Base-by-base conservation (phyloP, 2,113 vertebrate genomes). In the Bubo scandiacus region DNA sequence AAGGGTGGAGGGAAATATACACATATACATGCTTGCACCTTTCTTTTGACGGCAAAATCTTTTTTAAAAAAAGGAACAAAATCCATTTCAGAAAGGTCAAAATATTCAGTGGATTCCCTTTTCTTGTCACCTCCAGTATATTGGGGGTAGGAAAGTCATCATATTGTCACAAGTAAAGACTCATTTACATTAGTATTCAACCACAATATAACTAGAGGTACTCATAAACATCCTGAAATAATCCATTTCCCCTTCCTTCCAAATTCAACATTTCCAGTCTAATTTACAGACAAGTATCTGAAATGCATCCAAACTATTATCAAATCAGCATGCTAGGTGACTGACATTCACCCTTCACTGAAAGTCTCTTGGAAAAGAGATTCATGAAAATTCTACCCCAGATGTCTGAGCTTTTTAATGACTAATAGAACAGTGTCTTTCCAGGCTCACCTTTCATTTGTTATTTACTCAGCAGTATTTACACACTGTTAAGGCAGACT, bases 391-490 rank as follows among this genome's bases (percentile, higher is more conserved):
- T 91, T 91, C 82, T 84, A 71, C 30, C n/a, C 47, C 30, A 61
- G 42, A 26, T 57, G 34, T 57, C 90, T 83, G 67, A 73, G 85
- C 14, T 78, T 93, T 92, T 90, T 90, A 93, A 86, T 92, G 82
- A 94, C 88, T 96, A 71, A 88, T 83, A 71, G 86, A 81, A 86
- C 12, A 94, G 75, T 86, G 63, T 81, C 63, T 94, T 92, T 86
- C 66, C 38, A 88, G 67, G 65, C 57, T 96, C 88, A 93, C 86
- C 86, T 93, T 97, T 88, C 63, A 94, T 96, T 97, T 95, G 77
- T 93, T 96, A 92, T 96, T 96, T 96, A 91, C 90, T 93, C 88
- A 81, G 61, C 61, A 88, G 75, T 93, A 92, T 96, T 96, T 94
- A 92, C 88, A 91, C 83, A 89, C 68, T 71, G 47, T 81, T 95